These are phyloP conservation scores for Pandion haliaetus DNA, from an alignment of 2,113 vertebrate genomes.

Conservation along the genomic window DNA sequence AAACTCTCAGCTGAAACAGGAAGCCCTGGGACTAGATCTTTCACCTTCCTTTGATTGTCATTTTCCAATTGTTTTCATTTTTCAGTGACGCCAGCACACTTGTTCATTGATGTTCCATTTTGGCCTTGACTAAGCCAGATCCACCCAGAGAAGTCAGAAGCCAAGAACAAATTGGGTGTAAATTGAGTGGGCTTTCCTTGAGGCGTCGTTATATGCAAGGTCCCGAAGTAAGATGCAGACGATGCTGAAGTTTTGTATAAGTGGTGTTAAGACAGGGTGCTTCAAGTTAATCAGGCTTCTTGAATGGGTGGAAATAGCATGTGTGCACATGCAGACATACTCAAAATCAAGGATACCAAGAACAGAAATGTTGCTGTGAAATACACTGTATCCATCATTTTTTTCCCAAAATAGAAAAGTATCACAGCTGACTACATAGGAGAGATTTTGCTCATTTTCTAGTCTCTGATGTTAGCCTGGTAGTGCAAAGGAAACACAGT, in stretches of 20 bases:
- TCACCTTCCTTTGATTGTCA: conserved; percentile 81
- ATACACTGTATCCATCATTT: neutral
- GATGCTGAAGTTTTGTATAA: neutral
- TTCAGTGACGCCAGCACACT: conserved; percentile 33
- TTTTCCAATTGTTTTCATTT: conserved; percentile 59
- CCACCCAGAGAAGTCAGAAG: conserved; percentile 15
- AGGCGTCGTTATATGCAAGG: neutral
- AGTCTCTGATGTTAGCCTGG: neutral
- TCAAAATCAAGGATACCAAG: neutral
- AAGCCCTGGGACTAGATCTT: conserved; percentile 75
- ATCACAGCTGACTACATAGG: neutral
- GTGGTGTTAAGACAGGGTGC: neutral
- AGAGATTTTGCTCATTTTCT: neutral
- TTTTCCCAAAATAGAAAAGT: neutral
- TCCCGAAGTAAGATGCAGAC: neutral
- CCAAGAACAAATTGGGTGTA: neutral
- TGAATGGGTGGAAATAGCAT: neutral
- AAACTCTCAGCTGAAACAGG: conserved; percentile 66
- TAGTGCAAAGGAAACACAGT: neutral
- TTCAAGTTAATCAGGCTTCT: neutral
- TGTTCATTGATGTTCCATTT: conserved; percentile 19
- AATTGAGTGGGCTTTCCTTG: neutral
- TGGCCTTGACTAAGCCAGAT: neutral
- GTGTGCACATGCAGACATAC: neutral
- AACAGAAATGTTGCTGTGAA: neutral